These are phyloP conservation scores for Mus minutoides DNA, from an alignment of 2,797 vertebrate species.

Conservation along the genomic window DNA sequence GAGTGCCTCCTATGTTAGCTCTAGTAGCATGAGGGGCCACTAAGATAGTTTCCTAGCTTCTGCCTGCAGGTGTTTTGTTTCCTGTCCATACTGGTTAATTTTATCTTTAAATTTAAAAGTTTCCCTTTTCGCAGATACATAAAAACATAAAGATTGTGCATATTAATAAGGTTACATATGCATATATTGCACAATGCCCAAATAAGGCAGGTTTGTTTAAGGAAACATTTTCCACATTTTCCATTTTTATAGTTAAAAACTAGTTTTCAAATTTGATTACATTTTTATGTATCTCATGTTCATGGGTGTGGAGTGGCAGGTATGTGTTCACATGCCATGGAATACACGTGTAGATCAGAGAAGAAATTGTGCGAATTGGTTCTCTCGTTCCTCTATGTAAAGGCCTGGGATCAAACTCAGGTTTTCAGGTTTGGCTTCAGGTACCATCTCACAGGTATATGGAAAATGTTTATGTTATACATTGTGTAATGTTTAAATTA, in stretches of 20 bases:
- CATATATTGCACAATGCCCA: no score
- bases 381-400: not conserved
- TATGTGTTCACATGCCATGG: no score
- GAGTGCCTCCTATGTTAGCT: not conserved
- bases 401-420: not conserved
- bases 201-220: not conserved
- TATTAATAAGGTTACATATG: not conserved
- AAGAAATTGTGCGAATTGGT: not conserved
- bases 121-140: not conserved
- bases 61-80: not conserved
- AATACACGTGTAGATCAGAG: not conserved
- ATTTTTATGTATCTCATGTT: not conserved
- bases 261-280: not conserved
- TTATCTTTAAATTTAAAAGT: not conserved
- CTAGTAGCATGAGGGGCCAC: not conserved
- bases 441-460: no score
- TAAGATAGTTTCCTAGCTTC: not conserved
- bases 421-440: not conserved
- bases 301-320: rapidly evolving
- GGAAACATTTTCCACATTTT: not conserved
- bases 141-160: not conserved
- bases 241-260: not conserved
- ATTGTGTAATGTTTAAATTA: not conserved
- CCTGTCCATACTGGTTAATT: not conserved
- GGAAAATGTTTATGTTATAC: no score